These are phyloP conservation scores for Ifrita kowaldi DNA, from an alignment of 2,113 vertebrate genomes.

Conservation along the genomic window DNA sequence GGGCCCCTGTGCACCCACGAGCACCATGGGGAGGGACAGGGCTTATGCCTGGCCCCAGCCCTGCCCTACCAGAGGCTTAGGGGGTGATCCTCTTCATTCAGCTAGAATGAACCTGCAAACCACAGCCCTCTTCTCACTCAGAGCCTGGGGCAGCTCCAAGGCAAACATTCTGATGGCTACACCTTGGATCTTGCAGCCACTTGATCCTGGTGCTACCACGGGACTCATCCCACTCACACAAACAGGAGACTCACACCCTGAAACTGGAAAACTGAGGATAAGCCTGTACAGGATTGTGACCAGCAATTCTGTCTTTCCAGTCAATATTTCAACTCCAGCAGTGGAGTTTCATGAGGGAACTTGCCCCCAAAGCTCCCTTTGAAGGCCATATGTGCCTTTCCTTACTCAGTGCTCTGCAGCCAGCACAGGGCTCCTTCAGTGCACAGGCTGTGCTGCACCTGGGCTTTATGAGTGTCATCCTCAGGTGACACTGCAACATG, in stretches of 20 bases:
- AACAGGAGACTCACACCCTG: background rate
- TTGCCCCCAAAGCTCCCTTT: background rate
- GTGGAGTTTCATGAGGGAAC: background rate
- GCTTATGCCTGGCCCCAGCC: background rate
- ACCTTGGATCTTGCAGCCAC: rapidly evolving
- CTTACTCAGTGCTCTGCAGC: rapidly evolving
- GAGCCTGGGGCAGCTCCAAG: background rate
- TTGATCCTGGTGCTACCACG: background rate
- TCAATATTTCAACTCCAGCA: background rate
- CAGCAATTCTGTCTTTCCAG: background rate
- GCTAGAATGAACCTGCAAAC: background rate
- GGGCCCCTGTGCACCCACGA: background rate
- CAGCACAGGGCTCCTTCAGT: background rate
- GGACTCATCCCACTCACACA: background rate
- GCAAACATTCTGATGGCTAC: background rate
- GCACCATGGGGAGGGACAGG: rapidly evolving
- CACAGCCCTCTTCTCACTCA: background rate
- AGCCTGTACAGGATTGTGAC: background rate
- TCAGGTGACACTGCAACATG: rapidly evolving
- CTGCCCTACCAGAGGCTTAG: background rate
- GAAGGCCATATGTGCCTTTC: rapidly evolving
- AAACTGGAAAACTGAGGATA: background rate
- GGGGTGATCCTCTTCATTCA: background rate
- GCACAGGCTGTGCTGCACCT: no score
- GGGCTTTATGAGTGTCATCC: background rate